Evolutionary conservation across 2,888 invertebrate genomes (phyloP).

Genomic region (Drosophila cognata): DNA sequence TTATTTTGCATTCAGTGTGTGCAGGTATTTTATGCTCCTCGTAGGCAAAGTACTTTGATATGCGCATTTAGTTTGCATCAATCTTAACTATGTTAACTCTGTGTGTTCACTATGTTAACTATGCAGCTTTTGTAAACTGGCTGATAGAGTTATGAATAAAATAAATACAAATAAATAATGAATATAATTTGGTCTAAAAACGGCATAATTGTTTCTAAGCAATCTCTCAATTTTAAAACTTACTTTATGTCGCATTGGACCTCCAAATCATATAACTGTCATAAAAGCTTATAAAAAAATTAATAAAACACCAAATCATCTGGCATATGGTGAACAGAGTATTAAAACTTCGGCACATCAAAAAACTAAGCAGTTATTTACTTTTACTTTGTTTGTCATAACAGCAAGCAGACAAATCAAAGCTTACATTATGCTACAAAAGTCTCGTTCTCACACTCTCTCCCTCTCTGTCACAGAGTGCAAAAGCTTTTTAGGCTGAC

Average conservation of each 20-base stretch:
- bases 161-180: not conserved
- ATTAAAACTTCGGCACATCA: not conserved
- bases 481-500: slow-evolving; percentile 53
- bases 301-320: not conserved
- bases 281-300: not conserved
- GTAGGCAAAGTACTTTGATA: not conserved
- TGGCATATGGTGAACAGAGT: not conserved
- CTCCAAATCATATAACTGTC: not conserved
- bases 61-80: not conserved
- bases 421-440: slow-evolving; percentile 31
- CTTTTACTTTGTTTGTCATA: slow-evolving; percentile 4
- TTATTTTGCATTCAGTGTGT: slow-evolving; percentile 7
- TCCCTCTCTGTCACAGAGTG: not conserved
- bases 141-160: not conserved
- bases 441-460: not conserved
- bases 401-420: slow-evolving; percentile 33
- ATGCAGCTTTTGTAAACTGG: not conserved
- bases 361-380: not conserved
- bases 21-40: slow-evolving; percentile 2
- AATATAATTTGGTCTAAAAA: not conserved
- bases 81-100: not conserved
- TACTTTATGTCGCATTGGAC: no score
- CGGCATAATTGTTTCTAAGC: not conserved
- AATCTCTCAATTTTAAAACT: not conserved
- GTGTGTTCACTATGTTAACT: not conserved